phyloP scores from a whole-genome alignment of 2,113 vertebrate genomes.

The Gopherus evgoodei region DNA sequence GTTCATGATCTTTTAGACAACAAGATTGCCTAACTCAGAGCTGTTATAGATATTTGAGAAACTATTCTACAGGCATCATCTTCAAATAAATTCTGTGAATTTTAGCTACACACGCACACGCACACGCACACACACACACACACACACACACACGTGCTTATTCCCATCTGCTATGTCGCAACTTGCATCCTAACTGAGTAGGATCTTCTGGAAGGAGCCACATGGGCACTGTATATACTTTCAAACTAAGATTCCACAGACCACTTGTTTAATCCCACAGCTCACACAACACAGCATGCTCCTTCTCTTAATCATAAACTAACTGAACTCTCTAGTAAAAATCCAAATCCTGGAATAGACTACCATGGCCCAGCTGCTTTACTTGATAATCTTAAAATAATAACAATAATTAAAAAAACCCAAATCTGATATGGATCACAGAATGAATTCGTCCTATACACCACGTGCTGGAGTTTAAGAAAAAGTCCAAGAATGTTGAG shows the following conservation, averaged over 20 bases:
- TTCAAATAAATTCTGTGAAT: not conserved
- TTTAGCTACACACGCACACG: not conserved
- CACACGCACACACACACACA: not conserved
- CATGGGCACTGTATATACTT: not conserved
- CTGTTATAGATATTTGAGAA: not conserved
- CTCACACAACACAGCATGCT: not conserved
- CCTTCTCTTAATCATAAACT: not conserved
- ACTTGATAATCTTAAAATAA: not conserved
- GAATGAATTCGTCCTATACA: not conserved
- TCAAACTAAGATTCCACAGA: not conserved
- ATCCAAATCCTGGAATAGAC: not conserved
- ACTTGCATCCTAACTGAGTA: not conserved
- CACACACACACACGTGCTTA: not conserved
- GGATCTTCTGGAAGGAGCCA: not conserved
- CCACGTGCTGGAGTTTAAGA: not conserved
- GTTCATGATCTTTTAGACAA: not conserved
- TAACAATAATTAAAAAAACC: no score
- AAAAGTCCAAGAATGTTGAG: not conserved
- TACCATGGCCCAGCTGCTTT: not conserved
- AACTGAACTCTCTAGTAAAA: not conserved
- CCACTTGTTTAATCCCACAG: not conserved
- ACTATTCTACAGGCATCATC: not conserved
- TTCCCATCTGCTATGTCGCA: not conserved
- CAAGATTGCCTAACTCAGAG: not conserved
- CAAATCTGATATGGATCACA: not conserved